Base-by-base conservation (phyloP, 2,797 vertebrate genomes). In the Hoplostethus mediterraneus region DNA sequence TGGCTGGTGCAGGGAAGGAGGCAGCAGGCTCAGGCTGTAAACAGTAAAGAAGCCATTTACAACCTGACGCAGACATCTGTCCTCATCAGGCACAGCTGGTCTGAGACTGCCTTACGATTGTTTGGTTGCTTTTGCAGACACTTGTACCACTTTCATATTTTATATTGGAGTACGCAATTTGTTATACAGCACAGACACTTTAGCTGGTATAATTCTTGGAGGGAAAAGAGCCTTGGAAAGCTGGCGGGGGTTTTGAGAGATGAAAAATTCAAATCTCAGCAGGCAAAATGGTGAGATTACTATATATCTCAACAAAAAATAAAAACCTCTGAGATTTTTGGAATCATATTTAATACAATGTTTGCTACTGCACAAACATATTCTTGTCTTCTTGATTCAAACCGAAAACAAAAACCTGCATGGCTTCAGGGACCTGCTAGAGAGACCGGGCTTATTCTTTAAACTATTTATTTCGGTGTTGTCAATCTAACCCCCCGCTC, bases 21-120 rank as follows among this genome's bases (percentile, higher is more conserved):
- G 77, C 79, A 78, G 84, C 76, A 28, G 64, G 71, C 68, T 78
- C 69, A 47, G 0, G 82, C 80, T 81, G 83, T 85, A 89, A 91
- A 90, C 88, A 71, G 74, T 74, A 79, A 86, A 82, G 79, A 84
- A 89, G 89, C 73, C 83, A 73, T 89, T 91, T 87, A 85, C 91
- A 90, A 86, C 81, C 81, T 66, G 81, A 89, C 75, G 69, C 84
- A 82, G 84, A 87, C 92, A 92, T 87, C 91, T 91, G 90, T 87
- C 85, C 88, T 82, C 82, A 86, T 80, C 87, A 78, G 82, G 59
- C 83, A 76, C 90, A 92, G 87, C 86, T 89, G 91, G 76, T 89
- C 55, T 0, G 40, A 89, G 73, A 75, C 80, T 30, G 84, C 75
- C 80, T 75, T 77, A 64, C 79, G 83, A 87, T 89, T 87, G 89